Percentiles rank a stretch among this genome's conserved stretches.
Evolutionary conservation across 2,113 vertebrate genomes (phyloP).

Genomic region (Erythrocercus mccallii): DNA sequence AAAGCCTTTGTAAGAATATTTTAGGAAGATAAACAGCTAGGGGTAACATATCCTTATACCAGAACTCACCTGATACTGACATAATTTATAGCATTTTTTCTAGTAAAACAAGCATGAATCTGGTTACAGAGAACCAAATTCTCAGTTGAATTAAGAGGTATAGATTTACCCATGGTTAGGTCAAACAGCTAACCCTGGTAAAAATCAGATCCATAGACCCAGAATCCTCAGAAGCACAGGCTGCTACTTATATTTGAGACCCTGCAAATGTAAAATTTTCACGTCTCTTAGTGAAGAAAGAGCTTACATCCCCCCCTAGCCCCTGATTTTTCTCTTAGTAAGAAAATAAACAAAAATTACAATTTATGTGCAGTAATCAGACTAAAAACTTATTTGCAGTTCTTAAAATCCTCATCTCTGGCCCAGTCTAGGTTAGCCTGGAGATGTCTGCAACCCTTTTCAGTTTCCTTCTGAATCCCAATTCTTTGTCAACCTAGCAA

Average conservation of each 20-base stretch:
- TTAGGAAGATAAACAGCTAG: not conserved
- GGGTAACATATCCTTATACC: not conserved
- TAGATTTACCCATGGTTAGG: not conserved
- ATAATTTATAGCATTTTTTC: not conserved
- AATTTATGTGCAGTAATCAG: not conserved
- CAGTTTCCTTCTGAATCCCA: not conserved
- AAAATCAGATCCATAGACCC: not conserved
- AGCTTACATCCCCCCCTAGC: accelerated
- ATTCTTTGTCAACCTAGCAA: not conserved
- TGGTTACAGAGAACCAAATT: not conserved
- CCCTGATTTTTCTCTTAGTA: not conserved
- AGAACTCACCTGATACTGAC: not conserved
- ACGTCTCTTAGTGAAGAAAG: not conserved
- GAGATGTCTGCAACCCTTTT: not conserved
- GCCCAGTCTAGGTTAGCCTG: not conserved
- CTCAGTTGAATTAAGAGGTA: not conserved
- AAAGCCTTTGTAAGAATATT: not conserved
- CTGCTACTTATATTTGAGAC: not conserved
- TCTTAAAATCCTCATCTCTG: not conserved
- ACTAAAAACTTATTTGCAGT: not conserved
- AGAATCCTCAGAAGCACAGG: not conserved
- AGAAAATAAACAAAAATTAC: not conserved
- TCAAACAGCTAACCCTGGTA: not conserved
- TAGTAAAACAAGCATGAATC: not conserved
- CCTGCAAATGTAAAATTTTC: not conserved